These are phyloP conservation scores for Ctenoplectra terminalis DNA, from an alignment of 1,140 invertebrate genomes.

Conservation along the genomic window DNA sequence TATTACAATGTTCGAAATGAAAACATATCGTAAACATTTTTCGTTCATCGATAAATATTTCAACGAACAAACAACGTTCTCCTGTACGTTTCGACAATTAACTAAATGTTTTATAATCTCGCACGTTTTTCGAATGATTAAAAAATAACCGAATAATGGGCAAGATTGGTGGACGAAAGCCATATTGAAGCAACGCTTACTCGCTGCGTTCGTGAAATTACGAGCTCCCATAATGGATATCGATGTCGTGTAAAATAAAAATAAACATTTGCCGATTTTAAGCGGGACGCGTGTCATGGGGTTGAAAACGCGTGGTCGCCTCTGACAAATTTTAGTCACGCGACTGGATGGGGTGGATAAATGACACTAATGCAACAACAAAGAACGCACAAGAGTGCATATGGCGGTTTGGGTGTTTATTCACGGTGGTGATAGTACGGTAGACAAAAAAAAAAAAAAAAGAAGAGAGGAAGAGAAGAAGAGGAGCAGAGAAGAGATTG, in stretches of 20 bases:
- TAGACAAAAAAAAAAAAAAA: neutral
- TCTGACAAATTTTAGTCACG: conserved; percentile 43
- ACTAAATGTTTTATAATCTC: too few species aligned
- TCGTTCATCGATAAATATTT: too few species aligned
- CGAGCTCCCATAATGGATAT: neutral
- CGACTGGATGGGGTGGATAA: conserved; percentile 47
- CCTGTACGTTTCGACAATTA: neutral
- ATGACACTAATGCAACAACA: conserved; percentile 57
- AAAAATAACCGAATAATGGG: neutral
- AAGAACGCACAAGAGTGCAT: conserved; percentile 58
- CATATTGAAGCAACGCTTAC: neutral
- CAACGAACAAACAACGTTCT: neutral
- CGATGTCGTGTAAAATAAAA: neutral
- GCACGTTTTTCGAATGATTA: neutral
- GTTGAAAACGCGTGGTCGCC: neutral
- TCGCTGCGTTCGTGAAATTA: neutral
- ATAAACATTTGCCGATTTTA: conserved; percentile 36
- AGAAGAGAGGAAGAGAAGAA: neutral
- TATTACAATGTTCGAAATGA: neutral
- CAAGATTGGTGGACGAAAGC: too few species aligned
- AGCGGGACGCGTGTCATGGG: conserved; percentile 16
- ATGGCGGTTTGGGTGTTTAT: conserved; percentile 60
- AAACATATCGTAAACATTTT: too few species aligned
- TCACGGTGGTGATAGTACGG: conserved; percentile 58
- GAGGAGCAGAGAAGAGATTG: conserved; percentile 16